These are phyloP conservation scores for Mellivora capensis DNA, from an alignment of 2,113 vertebrate species.

Conservation along the genomic window DNA sequence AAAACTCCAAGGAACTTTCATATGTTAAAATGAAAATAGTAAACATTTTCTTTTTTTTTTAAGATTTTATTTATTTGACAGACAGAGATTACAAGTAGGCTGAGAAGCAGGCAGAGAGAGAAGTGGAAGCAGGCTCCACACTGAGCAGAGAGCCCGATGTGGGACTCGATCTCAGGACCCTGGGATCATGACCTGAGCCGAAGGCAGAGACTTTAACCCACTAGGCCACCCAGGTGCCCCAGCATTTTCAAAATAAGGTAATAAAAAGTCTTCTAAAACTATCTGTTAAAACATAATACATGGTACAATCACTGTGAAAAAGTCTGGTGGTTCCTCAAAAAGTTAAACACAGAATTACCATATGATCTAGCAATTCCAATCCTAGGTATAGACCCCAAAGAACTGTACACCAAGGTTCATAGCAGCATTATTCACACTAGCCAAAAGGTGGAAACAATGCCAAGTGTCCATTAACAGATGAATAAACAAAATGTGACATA, in stretches of 20 bases:
- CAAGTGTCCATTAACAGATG: neutral
- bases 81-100: no score
- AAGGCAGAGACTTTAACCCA: no score
- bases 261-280: neutral
- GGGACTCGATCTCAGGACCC: no score
- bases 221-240: no score
- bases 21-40: slow-evolving; percentile 46
- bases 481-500: neutral
- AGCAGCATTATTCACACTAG: neutral
- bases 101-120: no score
- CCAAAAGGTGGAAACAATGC: neutral
- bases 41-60: neutral
- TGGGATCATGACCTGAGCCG: no score
- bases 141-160: no score
- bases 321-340: neutral
- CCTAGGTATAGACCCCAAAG: neutral
- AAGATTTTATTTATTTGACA: no score
- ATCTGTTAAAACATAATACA: slow-evolving; percentile 12
- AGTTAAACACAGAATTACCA: neutral
- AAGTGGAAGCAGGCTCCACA: no score
- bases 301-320: neutral
- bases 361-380: neutral
- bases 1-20: slow-evolving; percentile 31
- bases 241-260: neutral
- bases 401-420: neutral